Evolutionary conservation across 2,888 invertebrate species (phyloP), one percentile per base, ranked within the genome.

Genomic region (Rhodophaea formosa): DNA sequence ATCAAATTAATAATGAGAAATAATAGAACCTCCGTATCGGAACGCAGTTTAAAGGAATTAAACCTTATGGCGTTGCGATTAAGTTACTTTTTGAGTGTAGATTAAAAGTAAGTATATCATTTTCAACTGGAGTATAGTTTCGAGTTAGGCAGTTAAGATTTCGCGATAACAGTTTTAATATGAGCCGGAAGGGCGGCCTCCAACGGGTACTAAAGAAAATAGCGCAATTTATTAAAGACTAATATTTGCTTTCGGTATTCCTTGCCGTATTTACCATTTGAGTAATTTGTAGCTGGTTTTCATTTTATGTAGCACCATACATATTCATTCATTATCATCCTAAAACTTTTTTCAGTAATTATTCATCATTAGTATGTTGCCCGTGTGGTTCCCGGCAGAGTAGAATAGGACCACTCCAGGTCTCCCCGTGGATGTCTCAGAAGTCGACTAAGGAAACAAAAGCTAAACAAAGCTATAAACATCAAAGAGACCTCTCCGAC

Each of bases 141-240:
- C 79, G 80, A 90, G 88, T 86, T 76, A 75, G 82, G 87, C 75
- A 86, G 90, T 90, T 90, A 86, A 90, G 90, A 91, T 90, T 76
- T 78, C 63, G 65, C 86, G 90, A 91, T 91, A 90, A 85, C 79
- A 68, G 80, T 83, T 87, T 89, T 90, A 89, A 90, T 91, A 90
- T 83, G 86, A 89, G 88, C 82, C 90, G 90, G 90, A 89, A 90
- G 81, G 75, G 73, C 70, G 77, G 81, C 74, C 77, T 60, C 74
- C 75, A 69, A 77, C 69, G 74, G 70, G 73, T 67, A 73, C 75
- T 77, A 74, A 78, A 71, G 80, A 82, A 86, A 84, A 85, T 81
- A 77, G 77, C 75, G 77, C 79, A 79, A 84, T 85, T 82, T 84
- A 80, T 84, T 81, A 75, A 69, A 59, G 67, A 74, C 56, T 67